Percentiles rank a stretch among this genome's conserved stretches.
phyloP scores from a whole-genome alignment of 1,140 invertebrate genomes.

The Gyrodactylus bullatarudis region DNA sequence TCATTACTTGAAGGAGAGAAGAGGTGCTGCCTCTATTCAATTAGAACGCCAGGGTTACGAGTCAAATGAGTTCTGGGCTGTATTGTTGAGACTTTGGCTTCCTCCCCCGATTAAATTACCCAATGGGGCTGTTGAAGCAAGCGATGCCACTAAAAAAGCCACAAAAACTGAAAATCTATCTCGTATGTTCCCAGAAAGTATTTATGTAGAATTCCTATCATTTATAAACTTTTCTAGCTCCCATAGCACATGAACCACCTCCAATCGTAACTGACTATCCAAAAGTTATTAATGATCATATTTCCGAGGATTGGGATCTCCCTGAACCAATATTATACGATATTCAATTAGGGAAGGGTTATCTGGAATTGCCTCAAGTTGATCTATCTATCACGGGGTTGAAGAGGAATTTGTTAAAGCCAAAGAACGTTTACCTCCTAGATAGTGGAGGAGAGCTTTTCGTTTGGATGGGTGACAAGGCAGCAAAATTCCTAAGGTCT shows the following conservation, averaged over 20 bases:
- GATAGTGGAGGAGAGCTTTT: constrained; percentile 84
- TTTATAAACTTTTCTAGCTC: too few relatives aligned
- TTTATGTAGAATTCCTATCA: too few relatives aligned
- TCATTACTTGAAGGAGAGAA: constrained; percentile 79
- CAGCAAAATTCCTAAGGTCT: constrained; percentile 61
- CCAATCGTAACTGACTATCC: background rate
- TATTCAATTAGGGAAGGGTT: constrained; percentile 80
- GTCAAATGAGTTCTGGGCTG: constrained; percentile 42
- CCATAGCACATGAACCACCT: background rate
- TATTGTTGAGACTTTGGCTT: background rate
- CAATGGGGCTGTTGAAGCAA: background rate
- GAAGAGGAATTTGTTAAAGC: constrained; percentile 37
- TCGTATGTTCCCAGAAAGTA: background rate
- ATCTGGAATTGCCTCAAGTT: constrained; percentile 71
- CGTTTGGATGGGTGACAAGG: constrained; percentile 84
- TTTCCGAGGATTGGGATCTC: constrained; percentile 2
- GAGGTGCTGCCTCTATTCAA: constrained; percentile 60
- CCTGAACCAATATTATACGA: constrained; percentile 49
- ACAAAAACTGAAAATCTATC: background rate
- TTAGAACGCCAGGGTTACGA: constrained; percentile 47
- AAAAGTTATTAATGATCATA: background rate
- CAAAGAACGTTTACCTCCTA: constrained; percentile 77
- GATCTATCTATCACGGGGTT: constrained; percentile 12
- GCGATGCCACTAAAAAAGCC: background rate
- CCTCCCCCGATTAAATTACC: background rate